These are phyloP conservation scores for Leucophenga maculata DNA, from an alignment of 2,888 invertebrate genomes.

Conservation along the genomic window DNA sequence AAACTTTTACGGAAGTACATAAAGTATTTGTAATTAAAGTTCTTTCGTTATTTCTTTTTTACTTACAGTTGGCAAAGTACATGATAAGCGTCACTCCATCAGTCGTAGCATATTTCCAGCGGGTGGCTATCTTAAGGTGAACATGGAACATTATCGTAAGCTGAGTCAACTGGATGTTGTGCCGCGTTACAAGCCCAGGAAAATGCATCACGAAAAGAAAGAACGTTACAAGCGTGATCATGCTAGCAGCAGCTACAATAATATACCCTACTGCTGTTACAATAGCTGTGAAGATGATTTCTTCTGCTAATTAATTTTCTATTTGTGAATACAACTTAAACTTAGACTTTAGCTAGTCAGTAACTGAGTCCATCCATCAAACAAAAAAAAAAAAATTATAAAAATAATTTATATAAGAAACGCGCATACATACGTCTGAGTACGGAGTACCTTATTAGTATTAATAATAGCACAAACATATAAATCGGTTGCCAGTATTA, in stretches of 20 bases:
- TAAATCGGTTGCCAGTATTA: conserved; percentile 49
- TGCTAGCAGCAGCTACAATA: conserved; percentile 48
- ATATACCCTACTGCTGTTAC: conserved; percentile 66
- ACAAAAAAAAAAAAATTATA: conserved; percentile 23
- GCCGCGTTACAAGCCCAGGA: conserved; percentile 66
- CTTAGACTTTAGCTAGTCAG: conserved; percentile 40
- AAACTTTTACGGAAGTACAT: conserved; percentile 31
- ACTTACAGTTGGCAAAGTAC: conserved; percentile 57
- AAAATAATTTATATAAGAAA: conserved; percentile 25
- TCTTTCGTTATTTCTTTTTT: conserved; percentile 23
- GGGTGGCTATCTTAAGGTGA: conserved; percentile 69
- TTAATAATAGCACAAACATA: conserved; percentile 8
- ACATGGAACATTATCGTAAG: conserved; percentile 55
- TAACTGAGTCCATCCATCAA: conserved; percentile 50
- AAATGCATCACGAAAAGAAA: conserved; percentile 53
- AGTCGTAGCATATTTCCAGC: conserved; percentile 62
- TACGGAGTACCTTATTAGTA: conserved; percentile 59
- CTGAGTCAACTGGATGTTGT: conserved; percentile 58
- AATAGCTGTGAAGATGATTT: conserved; percentile 67
- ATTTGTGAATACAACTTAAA: background rate
- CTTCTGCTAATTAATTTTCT: conserved; percentile 55
- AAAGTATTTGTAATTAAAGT: background rate
- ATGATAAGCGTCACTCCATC: conserved; percentile 55
- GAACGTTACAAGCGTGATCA: conserved; percentile 63
- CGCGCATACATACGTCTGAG: conserved; percentile 54